Percentiles rank a stretch among this genome's conserved stretches.
phyloP scores from a whole-genome alignment of 2,113 vertebrate genomes.

The Delphinus delphis region DNA sequence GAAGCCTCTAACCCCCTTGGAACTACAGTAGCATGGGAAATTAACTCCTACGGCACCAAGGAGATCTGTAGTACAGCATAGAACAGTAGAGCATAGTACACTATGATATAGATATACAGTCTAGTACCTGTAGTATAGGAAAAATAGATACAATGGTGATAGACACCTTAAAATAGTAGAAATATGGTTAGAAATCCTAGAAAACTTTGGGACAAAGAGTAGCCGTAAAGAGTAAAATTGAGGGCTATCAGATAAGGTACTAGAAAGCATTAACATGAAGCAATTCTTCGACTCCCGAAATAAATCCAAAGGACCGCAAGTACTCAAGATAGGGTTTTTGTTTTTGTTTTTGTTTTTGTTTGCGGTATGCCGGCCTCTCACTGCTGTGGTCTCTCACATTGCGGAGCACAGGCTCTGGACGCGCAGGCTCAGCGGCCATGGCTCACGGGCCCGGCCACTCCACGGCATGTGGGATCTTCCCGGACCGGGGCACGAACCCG shows the following conservation, averaged over 20 bases:
- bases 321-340: not conserved
- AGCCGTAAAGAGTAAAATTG: not conserved
- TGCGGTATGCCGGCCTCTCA: too few species aligned
- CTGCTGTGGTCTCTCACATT: too few species aligned
- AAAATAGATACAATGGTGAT: not conserved
- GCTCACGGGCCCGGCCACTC: too few species aligned
- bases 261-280: not conserved
- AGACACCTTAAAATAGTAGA: not conserved
- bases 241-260: not conserved
- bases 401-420: too few species aligned
- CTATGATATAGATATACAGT: not conserved
- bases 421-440: too few species aligned
- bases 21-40: not conserved
- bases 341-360: too few species aligned
- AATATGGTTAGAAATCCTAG: not conserved
- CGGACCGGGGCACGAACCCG: too few species aligned
- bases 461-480: too few species aligned
- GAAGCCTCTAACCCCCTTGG: not conserved
- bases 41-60: not conserved
- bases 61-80: not conserved
- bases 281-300: not conserved
- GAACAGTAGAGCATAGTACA: not conserved
- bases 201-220: not conserved
- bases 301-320: not conserved
- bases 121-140: not conserved